Percentiles rank a stretch among this genome's conserved stretches.
phyloP scores from a whole-genome alignment of 2,113 vertebrate genomes.

The Arenaria interpres region DNA sequence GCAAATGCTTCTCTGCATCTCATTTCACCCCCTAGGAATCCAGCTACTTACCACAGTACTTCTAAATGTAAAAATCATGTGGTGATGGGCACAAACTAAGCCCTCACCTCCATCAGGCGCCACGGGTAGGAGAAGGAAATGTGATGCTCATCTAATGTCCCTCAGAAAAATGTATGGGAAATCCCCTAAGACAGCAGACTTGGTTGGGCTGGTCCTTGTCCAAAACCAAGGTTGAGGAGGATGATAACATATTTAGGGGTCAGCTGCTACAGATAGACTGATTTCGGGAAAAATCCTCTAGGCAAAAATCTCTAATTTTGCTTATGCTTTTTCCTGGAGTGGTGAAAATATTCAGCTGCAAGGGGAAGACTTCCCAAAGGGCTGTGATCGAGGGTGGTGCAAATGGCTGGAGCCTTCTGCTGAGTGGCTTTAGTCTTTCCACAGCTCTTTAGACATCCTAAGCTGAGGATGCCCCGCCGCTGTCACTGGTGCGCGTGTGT shows the following conservation, averaged over 20 bases:
- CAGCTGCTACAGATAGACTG: neutral
- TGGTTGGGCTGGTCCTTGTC: neutral
- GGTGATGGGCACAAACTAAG: neutral
- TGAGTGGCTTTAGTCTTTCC: neutral
- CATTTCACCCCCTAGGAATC: neutral
- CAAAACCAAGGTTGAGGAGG: neutral
- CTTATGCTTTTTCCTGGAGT: neutral
- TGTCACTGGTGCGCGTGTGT: neutral
- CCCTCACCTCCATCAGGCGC: neutral
- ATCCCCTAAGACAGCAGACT: neutral
- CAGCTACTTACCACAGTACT: neutral
- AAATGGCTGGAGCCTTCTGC: neutral
- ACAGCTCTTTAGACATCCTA: neutral
- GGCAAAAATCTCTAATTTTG: neutral
- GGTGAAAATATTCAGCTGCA: neutral
- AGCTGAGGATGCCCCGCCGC: neutral
- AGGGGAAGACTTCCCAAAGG: neutral
- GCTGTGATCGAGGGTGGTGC: neutral
- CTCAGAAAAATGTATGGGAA: neutral
- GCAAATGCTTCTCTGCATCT: neutral
- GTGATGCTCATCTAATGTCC: neutral
- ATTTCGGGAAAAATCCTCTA: neutral
- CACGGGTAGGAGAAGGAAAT: neutral
- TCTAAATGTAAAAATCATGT: neutral
- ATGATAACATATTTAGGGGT: neutral